Conservation (phyloP, 2,888 invertebrate genomes). For the Piscicola geometra region DNA sequence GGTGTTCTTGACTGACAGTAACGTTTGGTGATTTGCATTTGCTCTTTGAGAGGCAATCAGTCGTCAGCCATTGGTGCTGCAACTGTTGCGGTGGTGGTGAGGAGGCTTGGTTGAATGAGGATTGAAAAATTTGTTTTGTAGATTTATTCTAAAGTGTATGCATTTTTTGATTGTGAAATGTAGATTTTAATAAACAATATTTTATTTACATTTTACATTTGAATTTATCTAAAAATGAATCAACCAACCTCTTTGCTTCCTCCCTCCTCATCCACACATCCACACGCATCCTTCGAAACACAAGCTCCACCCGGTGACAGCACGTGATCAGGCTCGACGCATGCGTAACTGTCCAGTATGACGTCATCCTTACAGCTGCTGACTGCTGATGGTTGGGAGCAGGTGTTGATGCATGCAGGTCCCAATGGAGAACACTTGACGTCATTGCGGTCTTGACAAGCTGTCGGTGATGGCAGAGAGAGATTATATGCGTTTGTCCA, state of each 20-base stretch:
- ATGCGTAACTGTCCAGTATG: conserved; percentile 10
- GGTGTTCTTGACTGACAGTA: neutral
- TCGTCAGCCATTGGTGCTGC: neutral
- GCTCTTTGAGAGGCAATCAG: neutral
- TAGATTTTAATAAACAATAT: too few species aligned
- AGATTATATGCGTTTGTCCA: too few species aligned
- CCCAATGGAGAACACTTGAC: neutral
- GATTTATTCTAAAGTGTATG: too few species aligned
- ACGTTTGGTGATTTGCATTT: neutral
- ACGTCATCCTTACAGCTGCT: neutral
- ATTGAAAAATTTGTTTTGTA: too few species aligned
- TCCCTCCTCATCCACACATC: conserved; percentile 14
- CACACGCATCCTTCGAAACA: conserved; percentile 10
- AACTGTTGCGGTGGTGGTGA: too few species aligned
- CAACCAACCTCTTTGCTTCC: neutral
- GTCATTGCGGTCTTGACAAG: neutral
- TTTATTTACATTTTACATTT: too few species aligned
- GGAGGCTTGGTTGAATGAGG: too few species aligned
- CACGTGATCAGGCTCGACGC: neutral
- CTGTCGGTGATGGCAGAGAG: too few species aligned
- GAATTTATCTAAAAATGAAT: too few species aligned
- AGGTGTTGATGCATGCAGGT: conserved; percentile 20
- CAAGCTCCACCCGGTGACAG: neutral
- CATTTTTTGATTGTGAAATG: too few species aligned
- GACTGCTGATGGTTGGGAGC: neutral